These are phyloP conservation scores for human DNA, from an alignment of 2,113 vertebrate species.

Conservation along the genomic window GRCh38 chr18:79950501-79951000, in stretches of 20 bases:
- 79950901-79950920: constrained; percentile 88
- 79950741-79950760: constrained; percentile 95
- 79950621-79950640: neutral
- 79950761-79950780: constrained; percentile 95
- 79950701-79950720: neutral
- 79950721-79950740: constrained; percentile 96
- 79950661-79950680: neutral
- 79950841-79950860: constrained; percentile 97
- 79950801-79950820: constrained; percentile 94
- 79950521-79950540: neutral
- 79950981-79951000: constrained; percentile 40
- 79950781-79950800: constrained; percentile 96
- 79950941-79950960: neutral
- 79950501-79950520: neutral
- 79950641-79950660: neutral
- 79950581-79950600: too few relatives aligned
- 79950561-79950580: neutral
- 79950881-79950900: constrained; percentile 82
- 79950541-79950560: neutral
- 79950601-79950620: too few relatives aligned
- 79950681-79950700: fast-evolving
- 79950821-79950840: constrained; percentile 95
- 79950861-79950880: constrained; percentile 92
- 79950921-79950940: constrained; percentile 85
- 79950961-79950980: neutral